These are phyloP conservation scores for Caradrina clavipalpis DNA, from an alignment of 2,888 invertebrate species.

Conservation along the genomic window DNA sequence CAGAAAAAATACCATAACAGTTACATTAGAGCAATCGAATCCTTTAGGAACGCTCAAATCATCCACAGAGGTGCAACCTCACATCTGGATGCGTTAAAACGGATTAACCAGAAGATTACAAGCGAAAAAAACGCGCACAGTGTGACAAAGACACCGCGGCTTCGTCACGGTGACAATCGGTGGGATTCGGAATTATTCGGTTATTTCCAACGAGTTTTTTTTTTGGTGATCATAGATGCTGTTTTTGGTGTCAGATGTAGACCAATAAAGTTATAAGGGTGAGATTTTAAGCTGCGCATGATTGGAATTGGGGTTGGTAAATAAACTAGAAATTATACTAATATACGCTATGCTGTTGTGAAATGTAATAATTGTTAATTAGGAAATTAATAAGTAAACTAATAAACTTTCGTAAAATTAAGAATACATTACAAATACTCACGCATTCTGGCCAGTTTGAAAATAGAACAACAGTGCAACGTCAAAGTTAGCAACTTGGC, in stretches of 20 bases:
- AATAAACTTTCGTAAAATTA: conserved; percentile 9
- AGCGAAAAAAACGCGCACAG: conserved; percentile 77
- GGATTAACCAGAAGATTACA: conserved; percentile 89
- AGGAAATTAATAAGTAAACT: not conserved
- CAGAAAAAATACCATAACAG: conserved; percentile 32
- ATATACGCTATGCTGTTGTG: not conserved
- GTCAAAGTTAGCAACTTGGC: conserved; percentile 84
- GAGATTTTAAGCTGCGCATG: conserved; percentile 37
- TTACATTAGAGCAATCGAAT: conserved; percentile 66
- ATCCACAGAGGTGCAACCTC: conserved; percentile 70
- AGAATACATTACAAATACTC: conserved; percentile 27
- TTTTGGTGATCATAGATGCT: conserved; percentile 73
- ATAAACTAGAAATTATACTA: conserved; percentile 5
- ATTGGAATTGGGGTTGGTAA: conserved; percentile 19
- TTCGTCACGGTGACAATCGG: conserved; percentile 88
- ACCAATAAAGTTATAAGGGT: conserved; percentile 67
- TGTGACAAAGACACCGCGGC: conserved; percentile 87
- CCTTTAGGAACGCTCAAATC: conserved; percentile 75
- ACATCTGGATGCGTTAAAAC: conserved; percentile 90
- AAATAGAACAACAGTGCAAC: conserved; percentile 78
- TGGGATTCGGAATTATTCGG: conserved; percentile 85
- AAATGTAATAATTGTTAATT: not conserved
- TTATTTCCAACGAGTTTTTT: conserved; percentile 79
- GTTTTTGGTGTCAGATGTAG: conserved; percentile 73
- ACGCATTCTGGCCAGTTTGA: conserved; percentile 66